phyloP scores from a whole-genome alignment of 2,113 vertebrate species.

The Tor tambroides region DNA sequence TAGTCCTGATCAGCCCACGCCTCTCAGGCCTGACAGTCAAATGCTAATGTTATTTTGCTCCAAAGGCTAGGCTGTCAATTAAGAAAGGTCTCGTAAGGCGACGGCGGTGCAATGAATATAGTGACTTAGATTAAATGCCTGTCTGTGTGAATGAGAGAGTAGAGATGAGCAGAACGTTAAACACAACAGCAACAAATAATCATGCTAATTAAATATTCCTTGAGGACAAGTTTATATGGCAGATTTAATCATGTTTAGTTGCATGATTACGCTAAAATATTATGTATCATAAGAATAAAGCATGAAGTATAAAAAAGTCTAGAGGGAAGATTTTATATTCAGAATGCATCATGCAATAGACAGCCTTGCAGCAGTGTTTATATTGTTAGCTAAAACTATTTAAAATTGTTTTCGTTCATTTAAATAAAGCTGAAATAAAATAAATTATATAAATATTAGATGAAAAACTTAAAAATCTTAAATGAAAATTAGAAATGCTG shows the following conservation, averaged over 20 bases:
- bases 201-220: slow-evolving; percentile 25
- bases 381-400: too few species aligned
- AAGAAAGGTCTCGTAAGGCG: slow-evolving; percentile 65
- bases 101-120: slow-evolving; percentile 71
- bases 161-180: slow-evolving; percentile 31
- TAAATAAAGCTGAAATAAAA: neutral
- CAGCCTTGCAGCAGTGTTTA: too few species aligned
- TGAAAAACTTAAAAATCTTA: neutral
- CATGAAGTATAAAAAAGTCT: neutral
- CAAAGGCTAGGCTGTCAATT: slow-evolving; percentile 82
- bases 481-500: neutral
- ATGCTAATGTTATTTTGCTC: slow-evolving; percentile 84
- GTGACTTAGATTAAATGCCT: slow-evolving; percentile 73
- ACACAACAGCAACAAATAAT: slow-evolving; percentile 30
- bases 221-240: neutral
- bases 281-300: slow-evolving; percentile 8
- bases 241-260: slow-evolving; percentile 28
- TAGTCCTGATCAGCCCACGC: slow-evolving; percentile 80
- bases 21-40: slow-evolving; percentile 79
- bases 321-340: neutral
- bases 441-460: neutral
- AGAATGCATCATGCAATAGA: neutral
- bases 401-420: neutral
- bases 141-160: slow-evolving; percentile 63
- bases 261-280: neutral